Percentiles rank a stretch among this genome's conserved stretches.
Conservation (phyloP, 2,888 invertebrate species). For the Tiphia femorata region DNA sequence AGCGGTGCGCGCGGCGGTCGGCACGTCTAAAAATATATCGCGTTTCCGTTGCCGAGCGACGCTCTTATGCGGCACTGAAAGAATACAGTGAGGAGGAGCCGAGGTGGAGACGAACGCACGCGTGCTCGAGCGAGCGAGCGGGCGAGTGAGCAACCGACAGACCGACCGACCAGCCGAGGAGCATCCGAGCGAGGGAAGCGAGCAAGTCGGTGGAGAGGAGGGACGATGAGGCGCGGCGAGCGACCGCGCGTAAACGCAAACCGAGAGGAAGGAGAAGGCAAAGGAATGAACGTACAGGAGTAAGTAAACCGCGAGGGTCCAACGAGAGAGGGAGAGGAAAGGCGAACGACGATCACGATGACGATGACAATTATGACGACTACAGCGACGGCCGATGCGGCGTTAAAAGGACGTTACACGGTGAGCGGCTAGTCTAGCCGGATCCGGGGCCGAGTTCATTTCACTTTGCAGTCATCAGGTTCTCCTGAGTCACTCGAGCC, state of each 20-base stretch:
- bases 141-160: neutral
- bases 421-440: slow-evolving; percentile 42
- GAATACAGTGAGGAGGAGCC: no score
- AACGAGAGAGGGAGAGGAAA: slow-evolving; percentile 4
- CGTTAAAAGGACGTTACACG: slow-evolving; percentile 48
- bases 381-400: neutral
- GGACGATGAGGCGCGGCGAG: no score
- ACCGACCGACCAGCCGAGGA: neutral
- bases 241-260: no score
- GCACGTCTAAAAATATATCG: slow-evolving; percentile 36
- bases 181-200: neutral
- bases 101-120: neutral
- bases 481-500: slow-evolving; percentile 60
- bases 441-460: slow-evolving; percentile 55
- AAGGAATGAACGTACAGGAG: neutral
- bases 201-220: no score
- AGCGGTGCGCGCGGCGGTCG: neutral
- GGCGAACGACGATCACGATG: neutral
- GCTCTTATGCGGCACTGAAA: no score
- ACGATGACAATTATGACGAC: neutral
- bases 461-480: slow-evolving; percentile 52
- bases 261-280: no score
- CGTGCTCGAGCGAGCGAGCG: neutral
- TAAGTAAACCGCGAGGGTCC: neutral
- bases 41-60: slow-evolving; percentile 30